Percentiles rank a stretch among this genome's conserved stretches.
phyloP scores from a whole-genome alignment of 2,888 invertebrate genomes.

The Thymelicus lineola region DNA sequence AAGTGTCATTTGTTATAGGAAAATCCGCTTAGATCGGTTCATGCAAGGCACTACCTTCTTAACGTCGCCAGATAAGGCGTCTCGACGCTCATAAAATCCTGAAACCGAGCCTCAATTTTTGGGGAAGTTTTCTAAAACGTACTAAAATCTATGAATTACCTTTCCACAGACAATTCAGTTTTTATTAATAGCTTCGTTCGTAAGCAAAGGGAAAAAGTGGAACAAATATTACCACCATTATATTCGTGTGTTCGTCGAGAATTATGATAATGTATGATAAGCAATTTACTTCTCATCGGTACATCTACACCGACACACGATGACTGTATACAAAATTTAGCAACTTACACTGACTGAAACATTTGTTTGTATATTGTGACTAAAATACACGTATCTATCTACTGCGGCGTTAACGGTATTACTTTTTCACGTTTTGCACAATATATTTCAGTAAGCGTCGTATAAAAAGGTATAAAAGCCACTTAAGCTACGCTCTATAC shows the following conservation, averaged over 20 bases:
- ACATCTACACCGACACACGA: no score
- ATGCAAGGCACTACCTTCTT: constrained; percentile 11
- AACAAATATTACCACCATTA: no score
- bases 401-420: constrained; percentile 15
- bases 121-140: constrained; percentile 7
- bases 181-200: background rate
- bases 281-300: no score
- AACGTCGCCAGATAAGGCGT: constrained; percentile 32
- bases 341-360: background rate
- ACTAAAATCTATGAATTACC: constrained; percentile 13
- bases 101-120: constrained; percentile 10
- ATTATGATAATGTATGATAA: no score
- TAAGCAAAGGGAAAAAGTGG: no score
- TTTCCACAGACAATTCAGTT: background rate
- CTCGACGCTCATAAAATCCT: constrained; percentile 26
- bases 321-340: no score
- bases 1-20: constrained; percentile 18
- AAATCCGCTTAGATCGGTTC: constrained; percentile 20
- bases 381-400: background rate
- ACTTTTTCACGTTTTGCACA: constrained; percentile 19
- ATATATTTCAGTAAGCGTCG: constrained; percentile 28
- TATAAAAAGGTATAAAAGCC: constrained; percentile 29
- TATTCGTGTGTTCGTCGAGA: no score
- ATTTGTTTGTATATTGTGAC: background rate
- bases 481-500: constrained; percentile 32